Evolutionary conservation across 2,113 vertebrate species (phyloP), one percentile per base, ranked within the genome.

Genomic region (Phyllostomus hastatus): DNA sequence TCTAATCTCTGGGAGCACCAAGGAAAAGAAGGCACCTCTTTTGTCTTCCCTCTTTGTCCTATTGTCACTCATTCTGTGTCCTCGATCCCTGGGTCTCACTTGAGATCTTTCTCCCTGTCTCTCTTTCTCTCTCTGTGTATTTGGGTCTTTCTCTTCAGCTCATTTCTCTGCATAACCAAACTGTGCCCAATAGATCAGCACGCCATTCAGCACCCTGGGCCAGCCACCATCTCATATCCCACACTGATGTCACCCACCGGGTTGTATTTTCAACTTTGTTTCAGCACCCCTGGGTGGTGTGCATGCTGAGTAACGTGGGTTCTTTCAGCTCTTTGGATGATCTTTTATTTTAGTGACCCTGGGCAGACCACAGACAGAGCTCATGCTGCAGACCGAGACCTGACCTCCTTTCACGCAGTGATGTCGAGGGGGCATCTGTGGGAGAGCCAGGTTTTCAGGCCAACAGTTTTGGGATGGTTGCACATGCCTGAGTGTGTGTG

Each of bases 351-450:
- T 86, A 69, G 83, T 97, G 97, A 97, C 90, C 79, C 61, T 87
- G 88, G 94, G 96, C 83, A 86, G 96, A 97, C 87, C 91, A 86
- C 96, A 97, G 93, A 91, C 86, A 24, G 94, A 95, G 96, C 91
- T 73, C 61, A 72, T 86, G 61, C 88, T 95, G 83, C 97, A 95
- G 96, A 97, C 41, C 0, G 41, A 96, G 96, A 97, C 94, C 48
- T 95, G 91, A 96, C 97, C 94, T 98, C 94, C 97, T 97, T 97
- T 97, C 86, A 91, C 93, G 57, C 89, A 79, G 41, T 88, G 90
- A 67, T 83, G 64, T 95, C 7, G 0, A 86, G 88, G 76, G 79
- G n/a, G 31, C 61, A 94, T 85, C 93, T 73, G 88, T 87, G 90
- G 79, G 78, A 87, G 24, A 81, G 84, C 79, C 89, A 59, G 19